phyloP scores from a whole-genome alignment of 1,140 invertebrate species.

The Drosophila trapezifrons region DNA sequence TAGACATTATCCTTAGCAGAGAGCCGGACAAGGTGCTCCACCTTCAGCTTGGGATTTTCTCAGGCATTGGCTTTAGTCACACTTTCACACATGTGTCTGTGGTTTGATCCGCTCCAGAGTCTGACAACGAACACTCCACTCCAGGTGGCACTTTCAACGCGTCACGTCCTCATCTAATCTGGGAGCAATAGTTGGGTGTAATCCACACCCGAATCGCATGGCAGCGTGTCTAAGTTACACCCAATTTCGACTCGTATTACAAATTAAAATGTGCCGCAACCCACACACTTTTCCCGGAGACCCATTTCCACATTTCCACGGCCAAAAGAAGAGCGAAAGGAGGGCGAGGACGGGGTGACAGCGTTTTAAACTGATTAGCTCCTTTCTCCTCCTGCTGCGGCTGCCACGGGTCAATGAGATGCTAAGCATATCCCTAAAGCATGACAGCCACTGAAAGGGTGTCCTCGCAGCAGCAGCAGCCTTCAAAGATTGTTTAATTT shows the following conservation, averaged over 20 bases:
- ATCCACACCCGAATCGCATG: conserved; percentile 67
- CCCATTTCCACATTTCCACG: conserved; percentile 13
- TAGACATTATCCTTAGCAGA: no score
- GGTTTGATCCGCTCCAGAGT: conserved; percentile 34
- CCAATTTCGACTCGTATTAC: conserved; percentile 83
- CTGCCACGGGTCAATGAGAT: conserved; percentile 80
- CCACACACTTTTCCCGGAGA: conserved; percentile 41
- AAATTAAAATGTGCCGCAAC: conserved; percentile 82
- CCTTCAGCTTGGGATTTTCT: conserved; percentile 4
- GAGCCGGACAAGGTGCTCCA: neutral
- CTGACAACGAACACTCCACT: conserved; percentile 3
- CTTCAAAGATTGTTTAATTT: conserved; percentile 72
- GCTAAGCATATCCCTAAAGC: conserved; percentile 60
- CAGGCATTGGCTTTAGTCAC: conserved; percentile 55
- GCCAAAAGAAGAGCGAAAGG: neutral
- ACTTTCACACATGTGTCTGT: conserved; percentile 57
- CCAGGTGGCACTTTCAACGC: conserved; percentile 35
- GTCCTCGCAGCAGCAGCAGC: conserved; percentile 35
- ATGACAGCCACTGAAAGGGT: conserved; percentile 71
- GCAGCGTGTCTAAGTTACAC: conserved; percentile 75
- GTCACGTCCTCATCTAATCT: conserved; percentile 1
- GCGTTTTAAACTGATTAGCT: conserved; percentile 77
- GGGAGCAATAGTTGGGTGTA: conserved; percentile 50
- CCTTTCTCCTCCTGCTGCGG: conserved; percentile 43
- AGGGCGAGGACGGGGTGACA: conserved; percentile 43